Evolutionary conservation across 2,888 invertebrate species (phyloP), one percentile per base, ranked within the genome.

Genomic region (Dasypolia templi): DNA sequence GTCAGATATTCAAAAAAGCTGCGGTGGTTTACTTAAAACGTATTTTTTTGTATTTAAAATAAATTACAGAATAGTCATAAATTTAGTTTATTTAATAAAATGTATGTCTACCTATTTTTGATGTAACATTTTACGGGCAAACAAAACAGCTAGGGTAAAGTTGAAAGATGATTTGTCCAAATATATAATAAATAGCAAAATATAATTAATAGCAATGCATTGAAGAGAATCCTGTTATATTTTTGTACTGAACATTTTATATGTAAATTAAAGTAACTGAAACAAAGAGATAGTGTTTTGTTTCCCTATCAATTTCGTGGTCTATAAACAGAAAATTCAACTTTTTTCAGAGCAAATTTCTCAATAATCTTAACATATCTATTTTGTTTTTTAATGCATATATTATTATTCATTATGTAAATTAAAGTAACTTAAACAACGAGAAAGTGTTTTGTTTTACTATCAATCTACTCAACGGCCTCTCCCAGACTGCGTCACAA

Each of bases 181-280:
- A 29, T 62, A 70, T 67, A n/a, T n/a, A n/a, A n/a, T n/a, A n/a
- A n/a, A n/a, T n/a, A n/a, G n/a, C n/a, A n/a, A n/a, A n/a, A n/a
- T n/a, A n/a, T n/a, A n/a, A 42, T 56, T 39, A 55, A 46, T 68
- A 17, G 29, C 53, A 68, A 32, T 71, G 35, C 83, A 58, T 69
- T 63, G 29, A 58, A 72, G 35, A 42, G 7, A 44, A 55, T 29
- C 29, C 58, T 71, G 78, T 71, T 63, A 58, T 76, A 72, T 86
- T 77, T 79, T 65, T 85, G 70, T 84, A 84, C 76, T 83, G 76
- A 84, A 66, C 19, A 59, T 61, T 79, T 79, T 67, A 53, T 84
- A 35, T 82, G n/a, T n/a, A n/a, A n/a, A n/a, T n/a, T n/a, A n/a
- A n/a, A n/a, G n/a, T n/a, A n/a, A n/a, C n/a, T n/a, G n/a, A n/a